Percentiles rank a stretch among this genome's conserved stretches.
Conservation (phyloP, 64 coral and sea anemone species). For the Exaiptasia diaphana region DNA sequence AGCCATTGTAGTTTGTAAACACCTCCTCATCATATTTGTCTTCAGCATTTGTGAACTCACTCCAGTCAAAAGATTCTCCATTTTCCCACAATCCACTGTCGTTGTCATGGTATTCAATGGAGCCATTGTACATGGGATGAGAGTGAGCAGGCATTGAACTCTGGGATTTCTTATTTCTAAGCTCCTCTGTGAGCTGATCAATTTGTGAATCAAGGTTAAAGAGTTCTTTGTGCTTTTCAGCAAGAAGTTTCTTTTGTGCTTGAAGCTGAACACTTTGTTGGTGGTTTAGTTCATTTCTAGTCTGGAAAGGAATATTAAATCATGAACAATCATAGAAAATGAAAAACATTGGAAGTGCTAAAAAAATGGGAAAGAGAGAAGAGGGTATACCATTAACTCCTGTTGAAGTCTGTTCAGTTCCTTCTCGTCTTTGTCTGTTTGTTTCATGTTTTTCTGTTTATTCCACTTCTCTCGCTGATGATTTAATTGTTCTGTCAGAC, state of each 20-base stretch:
- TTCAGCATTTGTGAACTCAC: neutral
- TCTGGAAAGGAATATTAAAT: constrained; percentile 20
- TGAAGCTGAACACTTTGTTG: constrained; percentile 87
- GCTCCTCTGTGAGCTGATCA: constrained; percentile 51
- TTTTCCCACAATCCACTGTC: constrained; percentile 12
- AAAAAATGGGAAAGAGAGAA: neutral
- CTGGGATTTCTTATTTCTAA: constrained; percentile 35
- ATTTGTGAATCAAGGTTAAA: constrained; percentile 83
- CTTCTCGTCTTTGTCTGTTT: constrained; percentile 13
- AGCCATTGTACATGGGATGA: neutral
- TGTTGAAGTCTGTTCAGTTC: constrained; percentile 40
- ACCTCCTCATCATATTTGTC: constrained; percentile 1
- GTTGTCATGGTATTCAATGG: neutral
- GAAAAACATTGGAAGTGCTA: neutral
- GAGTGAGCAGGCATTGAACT: neutral
- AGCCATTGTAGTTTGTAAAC: neutral
- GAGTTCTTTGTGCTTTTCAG: constrained; percentile 85
- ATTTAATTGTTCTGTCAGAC: constrained; percentile 75
- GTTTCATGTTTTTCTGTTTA: neutral
- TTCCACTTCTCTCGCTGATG: constrained; percentile 53
- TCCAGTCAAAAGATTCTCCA: neutral
- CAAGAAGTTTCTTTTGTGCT: constrained; percentile 80
- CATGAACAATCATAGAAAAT: neutral
- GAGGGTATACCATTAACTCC: constrained; percentile 33
- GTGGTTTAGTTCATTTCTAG: constrained; percentile 81